Evolutionary conservation across 2,113 vertebrate genomes (phyloP), one percentile per base, ranked within the genome.

Genomic region (Candoia aspera): DNA sequence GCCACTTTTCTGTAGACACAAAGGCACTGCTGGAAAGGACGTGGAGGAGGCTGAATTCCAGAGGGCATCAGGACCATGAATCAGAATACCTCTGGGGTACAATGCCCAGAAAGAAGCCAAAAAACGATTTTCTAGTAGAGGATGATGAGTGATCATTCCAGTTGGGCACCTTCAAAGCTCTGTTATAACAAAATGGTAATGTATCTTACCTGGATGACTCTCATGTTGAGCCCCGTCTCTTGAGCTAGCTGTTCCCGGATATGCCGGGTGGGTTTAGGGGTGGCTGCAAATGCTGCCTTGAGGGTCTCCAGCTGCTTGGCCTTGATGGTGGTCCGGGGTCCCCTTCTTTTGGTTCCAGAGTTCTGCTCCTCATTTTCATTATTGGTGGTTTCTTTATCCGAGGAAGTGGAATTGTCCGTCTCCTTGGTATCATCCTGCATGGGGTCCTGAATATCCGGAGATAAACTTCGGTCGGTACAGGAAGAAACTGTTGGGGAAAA

Each of bases 271-370:
- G 99, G 99, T 85, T 99, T 99, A 86, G 99, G 99, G 90, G 99
- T 99, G 90, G 99, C 99, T 0, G 99, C 99, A 55, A 99, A 99
- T 93, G 99, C 99, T 0, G 99, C 99, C 97, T 99, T 99, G 93
- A 99, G 98, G 49, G 99, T 99, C 96, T 99, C 99, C 97, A 99
- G 98, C 97, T 99, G 99, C 95, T 99, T 99, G 97, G 99, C 99
- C 95, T 99, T 99, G 97, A 99, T 99, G 95, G 99, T 99, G 97
- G 99, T 99, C 91, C 99, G 98, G 24, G 99, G 99, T 2, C 99
- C 99, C 91, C 99, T 97, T 92, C 99, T 88, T 90, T 99, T 99
- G 86, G 99, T 97, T 83, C 99, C 98, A 4, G 98, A 98, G 96
- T 98, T 99, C 97, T 99, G 98, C 96, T 99, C 99, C 96, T 99